A percentile compares a stretch with the other conserved stretches of the same genome.
Conservation (phyloP, 2,113 vertebrate species). For the Poeciliopsis retropinna region DNA sequence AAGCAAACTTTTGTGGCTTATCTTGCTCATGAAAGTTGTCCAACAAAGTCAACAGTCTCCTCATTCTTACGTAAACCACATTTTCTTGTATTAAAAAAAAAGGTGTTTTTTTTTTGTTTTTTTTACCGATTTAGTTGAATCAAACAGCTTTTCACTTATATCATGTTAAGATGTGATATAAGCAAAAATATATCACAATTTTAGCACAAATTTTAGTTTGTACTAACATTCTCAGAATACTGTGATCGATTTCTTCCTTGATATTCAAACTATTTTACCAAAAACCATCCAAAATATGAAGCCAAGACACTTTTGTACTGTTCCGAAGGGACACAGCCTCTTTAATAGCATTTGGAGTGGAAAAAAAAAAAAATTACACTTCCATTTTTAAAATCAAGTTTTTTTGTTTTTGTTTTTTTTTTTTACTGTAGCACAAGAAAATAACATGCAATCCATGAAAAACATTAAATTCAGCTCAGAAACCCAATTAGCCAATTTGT, state of each 20-base stretch:
- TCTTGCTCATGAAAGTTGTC: too few species aligned
- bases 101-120: too few species aligned
- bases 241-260: neutral
- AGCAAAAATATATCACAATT: too few species aligned
- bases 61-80: too few species aligned
- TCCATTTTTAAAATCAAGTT: conserved; percentile 81
- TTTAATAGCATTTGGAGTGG: conserved; percentile 83
- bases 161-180: too few species aligned
- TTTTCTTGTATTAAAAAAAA: too few species aligned
- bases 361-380: conserved; percentile 75
- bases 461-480: conserved; percentile 72
- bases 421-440: conserved; percentile 79
- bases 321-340: conserved; percentile 75
- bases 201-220: too few species aligned
- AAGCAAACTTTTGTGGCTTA: too few species aligned
- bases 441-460: conserved; percentile 81
- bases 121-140: too few species aligned
- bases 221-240: neutral
- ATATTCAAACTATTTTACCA: neutral
- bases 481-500: conserved; percentile 66
- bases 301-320: conserved; percentile 28
- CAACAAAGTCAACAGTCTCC: too few species aligned
- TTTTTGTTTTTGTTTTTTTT: conserved; percentile 36
- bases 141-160: too few species aligned
- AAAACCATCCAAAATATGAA: conserved; percentile 21